phyloP scores from a whole-genome alignment of 2,888 invertebrate genomes.

The Axea sp. region DNA sequence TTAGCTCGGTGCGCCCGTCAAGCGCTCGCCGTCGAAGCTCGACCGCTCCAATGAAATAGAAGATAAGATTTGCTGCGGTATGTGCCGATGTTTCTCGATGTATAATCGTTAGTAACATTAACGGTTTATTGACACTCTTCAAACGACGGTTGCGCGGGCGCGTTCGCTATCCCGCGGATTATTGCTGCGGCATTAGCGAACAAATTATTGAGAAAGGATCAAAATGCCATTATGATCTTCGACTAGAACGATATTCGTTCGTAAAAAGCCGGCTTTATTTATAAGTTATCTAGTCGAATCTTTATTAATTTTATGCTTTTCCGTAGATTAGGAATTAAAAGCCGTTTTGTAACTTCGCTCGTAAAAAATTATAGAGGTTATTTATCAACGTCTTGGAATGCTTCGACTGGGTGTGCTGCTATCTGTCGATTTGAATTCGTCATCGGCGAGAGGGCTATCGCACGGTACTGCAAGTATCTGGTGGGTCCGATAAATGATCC shows the following conservation, averaged over 20 bases:
- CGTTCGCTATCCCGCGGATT: constrained; percentile 34
- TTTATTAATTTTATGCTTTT: constrained; percentile 42
- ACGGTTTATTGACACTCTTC: constrained; percentile 62
- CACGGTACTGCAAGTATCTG: constrained; percentile 6
- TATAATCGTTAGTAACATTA: constrained; percentile 62
- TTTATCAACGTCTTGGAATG: constrained; percentile 23
- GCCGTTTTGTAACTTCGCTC: constrained; percentile 29
- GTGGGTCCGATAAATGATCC: constrained; percentile 23
- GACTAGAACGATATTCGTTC: constrained; percentile 34
- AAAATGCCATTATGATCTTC: constrained; percentile 43
- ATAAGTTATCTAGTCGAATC: constrained; percentile 24
- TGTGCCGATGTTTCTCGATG: constrained; percentile 57
- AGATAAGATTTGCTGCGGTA: constrained; percentile 62
- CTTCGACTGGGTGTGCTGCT: not conserved
- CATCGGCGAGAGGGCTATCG: constrained; percentile 5
- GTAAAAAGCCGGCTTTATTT: constrained; percentile 34
- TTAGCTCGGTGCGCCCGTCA: constrained; percentile 68
- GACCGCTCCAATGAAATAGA: constrained; percentile 61
- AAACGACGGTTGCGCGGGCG: constrained; percentile 41
- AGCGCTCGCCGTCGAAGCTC: constrained; percentile 56
- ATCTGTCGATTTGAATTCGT: constrained; percentile 36
- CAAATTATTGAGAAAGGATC: constrained; percentile 42
- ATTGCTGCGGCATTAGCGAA: constrained; percentile 31
- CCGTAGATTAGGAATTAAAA: constrained; percentile 41
- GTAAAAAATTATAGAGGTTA: constrained; percentile 28